Conservation (phyloP, 1,140 invertebrate species). For the Whitmania pigra region DNA sequence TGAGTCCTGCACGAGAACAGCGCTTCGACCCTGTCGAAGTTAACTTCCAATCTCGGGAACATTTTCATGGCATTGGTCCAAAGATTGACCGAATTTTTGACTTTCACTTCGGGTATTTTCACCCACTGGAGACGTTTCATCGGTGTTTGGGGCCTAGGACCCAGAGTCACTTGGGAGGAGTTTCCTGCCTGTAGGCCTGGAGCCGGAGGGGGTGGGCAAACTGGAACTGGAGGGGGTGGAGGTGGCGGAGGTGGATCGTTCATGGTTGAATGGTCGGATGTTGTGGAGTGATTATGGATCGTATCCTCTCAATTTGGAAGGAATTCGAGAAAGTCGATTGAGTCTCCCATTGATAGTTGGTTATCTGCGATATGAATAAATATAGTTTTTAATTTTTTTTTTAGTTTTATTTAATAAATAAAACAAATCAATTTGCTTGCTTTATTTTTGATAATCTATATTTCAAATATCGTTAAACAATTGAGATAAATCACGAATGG, state of each 20-base stretch:
- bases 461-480: neutral
- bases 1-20: constrained; percentile 30
- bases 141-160: constrained; percentile 35
- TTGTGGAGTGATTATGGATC: neutral
- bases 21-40: constrained; percentile 36
- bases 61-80: constrained; percentile 49
- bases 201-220: constrained; percentile 16
- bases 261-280: constrained; percentile 15
- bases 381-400: too few species aligned
- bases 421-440: too few species aligned
- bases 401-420: too few species aligned
- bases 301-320: too few species aligned
- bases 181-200: neutral
- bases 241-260: constrained; percentile 26
- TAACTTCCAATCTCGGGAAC: constrained; percentile 55
- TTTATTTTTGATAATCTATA: too few species aligned
- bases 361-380: too few species aligned
- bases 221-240: constrained; percentile 32
- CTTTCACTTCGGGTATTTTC: constrained; percentile 36
- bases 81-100: constrained; percentile 33
- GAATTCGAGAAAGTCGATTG: too few species aligned
- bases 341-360: too few species aligned
- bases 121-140: constrained; percentile 39
- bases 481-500: too few species aligned
- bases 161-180: neutral